Percentiles rank a stretch among this genome's conserved stretches.
phyloP scores from a whole-genome alignment of 2,888 invertebrate genomes.

The Phyllotreta cruciferae region DNA sequence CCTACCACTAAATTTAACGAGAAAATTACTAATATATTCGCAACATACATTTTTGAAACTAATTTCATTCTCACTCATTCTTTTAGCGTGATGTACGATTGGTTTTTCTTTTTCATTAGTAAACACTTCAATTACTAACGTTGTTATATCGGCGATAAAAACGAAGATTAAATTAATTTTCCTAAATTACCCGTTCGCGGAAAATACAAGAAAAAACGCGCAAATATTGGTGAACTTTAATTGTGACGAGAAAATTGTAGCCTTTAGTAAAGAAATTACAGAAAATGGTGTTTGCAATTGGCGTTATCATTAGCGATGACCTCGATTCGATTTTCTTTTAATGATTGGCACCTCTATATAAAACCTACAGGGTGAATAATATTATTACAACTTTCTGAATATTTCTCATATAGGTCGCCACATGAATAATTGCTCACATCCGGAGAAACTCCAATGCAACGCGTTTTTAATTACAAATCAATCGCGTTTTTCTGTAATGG shows the following conservation, averaged over 20 bases:
- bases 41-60: no score
- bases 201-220: slow-evolving; percentile 1
- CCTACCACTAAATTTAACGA: background rate
- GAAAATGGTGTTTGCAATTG: slow-evolving; percentile 2
- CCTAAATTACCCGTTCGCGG: slow-evolving; percentile 15
- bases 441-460: background rate
- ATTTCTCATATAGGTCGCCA: background rate
- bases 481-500: slow-evolving; percentile 33
- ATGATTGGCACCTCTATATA: background rate
- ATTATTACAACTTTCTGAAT: no score
- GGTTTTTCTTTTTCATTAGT: slow-evolving; percentile 23
- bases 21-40: no score
- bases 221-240: slow-evolving; percentile 7
- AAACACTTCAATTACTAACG: slow-evolving; percentile 26
- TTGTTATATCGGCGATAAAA: slow-evolving; percentile 26
- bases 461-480: slow-evolving; percentile 25
- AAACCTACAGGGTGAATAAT: background rate
- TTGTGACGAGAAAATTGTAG: slow-evolving; percentile 13
- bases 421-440: background rate
- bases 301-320: background rate
- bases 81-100: slow-evolving; percentile 24
- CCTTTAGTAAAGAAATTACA: slow-evolving; percentile 3
- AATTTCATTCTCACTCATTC: slow-evolving; percentile 5
- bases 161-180: slow-evolving; percentile 24
- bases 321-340: background rate